Evolutionary conservation across 2,113 vertebrate genomes (phyloP).

Genomic region (Gallinago undulata): DNA sequence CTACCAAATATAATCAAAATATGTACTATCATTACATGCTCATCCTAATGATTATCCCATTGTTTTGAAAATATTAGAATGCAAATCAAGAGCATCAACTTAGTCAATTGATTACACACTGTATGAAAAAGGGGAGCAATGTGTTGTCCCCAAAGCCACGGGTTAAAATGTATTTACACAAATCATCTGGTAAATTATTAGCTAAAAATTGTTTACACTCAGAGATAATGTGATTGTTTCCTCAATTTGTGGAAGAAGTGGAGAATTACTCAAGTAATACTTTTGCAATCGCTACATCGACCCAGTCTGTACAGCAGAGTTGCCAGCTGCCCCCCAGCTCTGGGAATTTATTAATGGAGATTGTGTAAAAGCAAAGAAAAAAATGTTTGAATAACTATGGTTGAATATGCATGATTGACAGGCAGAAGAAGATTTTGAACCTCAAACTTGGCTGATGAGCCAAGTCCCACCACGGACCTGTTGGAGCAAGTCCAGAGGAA

Average conservation of each 20-base stretch:
- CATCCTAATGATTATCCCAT: background rate
- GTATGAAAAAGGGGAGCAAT: background rate
- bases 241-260: background rate
- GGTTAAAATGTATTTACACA: background rate
- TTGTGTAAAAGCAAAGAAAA: background rate
- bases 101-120: background rate
- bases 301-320: background rate
- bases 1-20: background rate
- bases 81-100: background rate
- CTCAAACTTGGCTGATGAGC: background rate
- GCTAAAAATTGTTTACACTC: background rate
- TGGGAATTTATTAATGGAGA: background rate
- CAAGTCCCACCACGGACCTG: background rate
- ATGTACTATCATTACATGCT: background rate
- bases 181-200: background rate
- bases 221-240: background rate
- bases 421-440: background rate
- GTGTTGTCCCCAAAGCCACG: background rate
- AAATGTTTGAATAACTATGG: background rate
- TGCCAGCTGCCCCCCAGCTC: background rate
- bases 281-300: background rate
- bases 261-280: background rate
- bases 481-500: background rate
- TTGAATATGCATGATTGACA: background rate
- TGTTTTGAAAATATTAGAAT: background rate